These are phyloP conservation scores for Brenthis daphne DNA, from an alignment of 2,888 invertebrate genomes.

Conservation along the genomic window DNA sequence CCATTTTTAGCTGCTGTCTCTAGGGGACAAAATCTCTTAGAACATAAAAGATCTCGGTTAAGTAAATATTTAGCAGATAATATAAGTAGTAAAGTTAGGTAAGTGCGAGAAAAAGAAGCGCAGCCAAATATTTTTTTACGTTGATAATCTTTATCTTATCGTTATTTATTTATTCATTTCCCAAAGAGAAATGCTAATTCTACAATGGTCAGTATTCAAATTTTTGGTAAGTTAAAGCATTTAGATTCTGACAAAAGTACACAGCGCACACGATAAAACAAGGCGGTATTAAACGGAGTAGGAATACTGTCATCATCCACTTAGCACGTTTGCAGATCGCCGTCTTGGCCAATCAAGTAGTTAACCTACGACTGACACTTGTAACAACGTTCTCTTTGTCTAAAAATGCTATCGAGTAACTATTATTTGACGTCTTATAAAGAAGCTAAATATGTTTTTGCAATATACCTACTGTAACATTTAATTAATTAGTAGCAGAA, in stretches of 20 bases:
- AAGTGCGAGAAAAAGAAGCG: conserved; percentile 59
- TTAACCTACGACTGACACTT: conserved; percentile 63
- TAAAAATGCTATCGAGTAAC: conserved; percentile 6
- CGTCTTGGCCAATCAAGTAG: conserved; percentile 75
- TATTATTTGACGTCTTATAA: background rate
- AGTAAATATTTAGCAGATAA: conserved; percentile 72
- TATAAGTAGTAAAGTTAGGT: conserved; percentile 52
- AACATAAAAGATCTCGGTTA: conserved; percentile 61
- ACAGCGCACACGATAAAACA: conserved; percentile 1
- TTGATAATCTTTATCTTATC: conserved; percentile 65
- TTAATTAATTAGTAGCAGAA: too few relatives aligned
- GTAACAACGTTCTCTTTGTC: conserved; percentile 33
- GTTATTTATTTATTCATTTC: conserved; percentile 40
- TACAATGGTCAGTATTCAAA: background rate
- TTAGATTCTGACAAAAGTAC: background rate
- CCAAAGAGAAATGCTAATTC: conserved; percentile 10
- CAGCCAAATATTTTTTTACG: conserved; percentile 50
- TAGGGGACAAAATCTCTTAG: background rate
- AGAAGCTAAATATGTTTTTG: background rate
- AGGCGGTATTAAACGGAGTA: conserved; percentile 17
- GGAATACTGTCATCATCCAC: conserved; percentile 69
- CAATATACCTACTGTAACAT: too few relatives aligned
- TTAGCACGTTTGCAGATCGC: conserved; percentile 73
- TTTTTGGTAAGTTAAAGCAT: too few relatives aligned
- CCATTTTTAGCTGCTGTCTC: background rate